Conservation (phyloP, 2,113 vertebrate species). For the Rattus rattus region DNA sequence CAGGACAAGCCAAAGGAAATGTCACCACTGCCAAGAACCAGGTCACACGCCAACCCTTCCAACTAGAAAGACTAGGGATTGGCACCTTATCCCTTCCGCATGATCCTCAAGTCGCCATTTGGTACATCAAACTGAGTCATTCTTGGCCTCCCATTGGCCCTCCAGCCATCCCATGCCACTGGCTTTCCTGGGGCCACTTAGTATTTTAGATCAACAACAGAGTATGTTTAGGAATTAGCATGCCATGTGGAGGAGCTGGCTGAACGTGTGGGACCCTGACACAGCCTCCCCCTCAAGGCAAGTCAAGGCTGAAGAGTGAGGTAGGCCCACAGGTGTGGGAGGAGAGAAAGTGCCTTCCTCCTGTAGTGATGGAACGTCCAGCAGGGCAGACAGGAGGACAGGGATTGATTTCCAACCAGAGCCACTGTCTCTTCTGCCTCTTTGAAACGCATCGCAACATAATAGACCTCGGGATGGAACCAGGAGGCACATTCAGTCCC, state of each 20-base stretch:
- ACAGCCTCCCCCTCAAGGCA: background rate
- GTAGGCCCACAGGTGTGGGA: fast-evolving
- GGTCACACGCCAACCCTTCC: background rate
- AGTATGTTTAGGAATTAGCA: background rate
- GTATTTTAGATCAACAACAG: too few relatives aligned
- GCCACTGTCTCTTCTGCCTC: background rate
- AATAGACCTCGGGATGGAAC: background rate
- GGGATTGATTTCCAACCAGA: background rate
- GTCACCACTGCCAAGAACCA: background rate
- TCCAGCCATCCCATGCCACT: background rate
- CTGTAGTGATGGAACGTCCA: too few relatives aligned
- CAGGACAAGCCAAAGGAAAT: background rate
- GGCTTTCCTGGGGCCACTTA: background rate
- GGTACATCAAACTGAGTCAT: background rate
- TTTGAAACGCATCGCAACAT: background rate
- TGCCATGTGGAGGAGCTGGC: too few relatives aligned
- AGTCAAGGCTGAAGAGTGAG: background rate
- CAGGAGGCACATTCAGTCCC: background rate
- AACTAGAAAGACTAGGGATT: background rate
- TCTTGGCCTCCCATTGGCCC: background rate
- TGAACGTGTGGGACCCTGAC: background rate
- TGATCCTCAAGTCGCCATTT: background rate
- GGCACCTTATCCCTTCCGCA: background rate
- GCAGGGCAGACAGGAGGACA: too few relatives aligned
- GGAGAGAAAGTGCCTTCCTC: background rate